Evolutionary conservation across 2,113 vertebrate species (phyloP).

Genomic region (Rutilus rutilus): DNA sequence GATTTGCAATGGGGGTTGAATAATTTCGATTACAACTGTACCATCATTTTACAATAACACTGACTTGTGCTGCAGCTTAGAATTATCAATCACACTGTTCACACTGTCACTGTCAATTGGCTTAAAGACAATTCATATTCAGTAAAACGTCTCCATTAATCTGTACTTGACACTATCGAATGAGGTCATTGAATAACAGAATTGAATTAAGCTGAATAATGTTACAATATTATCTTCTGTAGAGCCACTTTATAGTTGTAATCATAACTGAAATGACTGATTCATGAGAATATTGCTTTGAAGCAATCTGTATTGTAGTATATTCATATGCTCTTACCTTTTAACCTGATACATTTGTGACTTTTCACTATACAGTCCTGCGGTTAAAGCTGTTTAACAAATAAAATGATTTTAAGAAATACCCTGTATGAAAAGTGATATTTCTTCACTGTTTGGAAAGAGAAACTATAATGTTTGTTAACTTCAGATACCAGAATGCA

Average conservation of each 20-base stretch:
- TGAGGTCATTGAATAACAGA: background rate
- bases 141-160: background rate
- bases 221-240: slow-evolving; percentile 21
- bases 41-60: background rate
- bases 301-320: background rate
- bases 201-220: background rate
- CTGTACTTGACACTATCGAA: background rate
- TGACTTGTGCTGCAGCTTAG: background rate
- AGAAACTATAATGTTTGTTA: slow-evolving; percentile 57
- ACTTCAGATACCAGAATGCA: slow-evolving; percentile 80
- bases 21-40: too few species aligned
- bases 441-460: background rate
- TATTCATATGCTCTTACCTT: background rate
- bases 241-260: background rate
- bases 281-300: background rate
- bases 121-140: background rate
- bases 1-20: too few species aligned
- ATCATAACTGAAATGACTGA: background rate
- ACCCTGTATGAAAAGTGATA: background rate
- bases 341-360: background rate
- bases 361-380: background rate
- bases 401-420: background rate
- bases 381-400: background rate
- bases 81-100: background rate
- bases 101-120: background rate